Evolutionary conservation across 2,113 vertebrate genomes (phyloP).

Genomic region (Phrynosoma blainvillii): DNA sequence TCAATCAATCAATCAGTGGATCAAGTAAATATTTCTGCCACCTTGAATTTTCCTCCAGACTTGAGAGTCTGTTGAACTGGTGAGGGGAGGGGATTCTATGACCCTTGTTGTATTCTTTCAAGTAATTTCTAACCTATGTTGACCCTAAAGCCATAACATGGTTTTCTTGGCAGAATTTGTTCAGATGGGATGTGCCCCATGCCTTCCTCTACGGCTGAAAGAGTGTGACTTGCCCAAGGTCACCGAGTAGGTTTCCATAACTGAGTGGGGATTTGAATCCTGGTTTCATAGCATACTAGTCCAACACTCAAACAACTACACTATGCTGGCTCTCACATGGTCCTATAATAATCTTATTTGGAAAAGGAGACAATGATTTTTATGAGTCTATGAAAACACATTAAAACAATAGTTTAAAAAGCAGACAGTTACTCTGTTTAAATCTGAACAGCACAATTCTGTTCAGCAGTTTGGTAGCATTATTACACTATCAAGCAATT

Average conservation of each 20-base stretch:
- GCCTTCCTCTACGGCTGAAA: too few relatives aligned
- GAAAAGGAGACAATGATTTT: neutral
- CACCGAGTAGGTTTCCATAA: too few relatives aligned
- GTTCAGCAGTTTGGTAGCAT: neutral
- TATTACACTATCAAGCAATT: slow-evolving; percentile 22
- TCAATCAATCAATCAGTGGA: neutral
- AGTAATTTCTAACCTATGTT: too few relatives aligned
- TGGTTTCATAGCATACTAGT: too few relatives aligned
- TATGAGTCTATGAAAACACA: neutral
- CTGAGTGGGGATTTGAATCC: too few relatives aligned
- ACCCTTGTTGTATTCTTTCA: too few relatives aligned
- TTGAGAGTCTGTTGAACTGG: neutral
- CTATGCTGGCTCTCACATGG: neutral
- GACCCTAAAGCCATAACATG: too few relatives aligned
- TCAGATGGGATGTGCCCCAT: too few relatives aligned
- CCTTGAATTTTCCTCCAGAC: neutral
- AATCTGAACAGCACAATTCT: slow-evolving; percentile 33
- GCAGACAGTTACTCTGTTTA: neutral
- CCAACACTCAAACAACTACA: too few relatives aligned
- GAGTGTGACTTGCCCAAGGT: too few relatives aligned
- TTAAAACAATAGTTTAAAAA: neutral
- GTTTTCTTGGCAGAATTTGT: too few relatives aligned
- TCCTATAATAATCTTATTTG: neutral
- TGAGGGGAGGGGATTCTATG: too few relatives aligned
- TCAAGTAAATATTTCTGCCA: slow-evolving; percentile 1